Percentiles rank a stretch among this genome's conserved stretches.
These are phyloP conservation scores for Hyphantria cunea DNA, from an alignment of 1,140 invertebrate species.

Conservation along the genomic window DNA sequence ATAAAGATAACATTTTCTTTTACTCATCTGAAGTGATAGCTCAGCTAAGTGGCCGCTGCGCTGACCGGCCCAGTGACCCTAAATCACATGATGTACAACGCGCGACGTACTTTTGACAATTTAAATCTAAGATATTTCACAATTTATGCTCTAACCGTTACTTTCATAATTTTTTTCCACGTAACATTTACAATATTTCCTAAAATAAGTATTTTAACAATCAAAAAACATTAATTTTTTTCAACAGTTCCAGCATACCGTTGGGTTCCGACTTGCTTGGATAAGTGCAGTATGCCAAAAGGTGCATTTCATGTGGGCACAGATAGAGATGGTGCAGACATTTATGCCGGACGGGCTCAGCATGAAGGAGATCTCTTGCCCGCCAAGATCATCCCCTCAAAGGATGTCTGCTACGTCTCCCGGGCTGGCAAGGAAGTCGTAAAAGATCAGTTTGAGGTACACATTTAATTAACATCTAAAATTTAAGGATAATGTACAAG, in stretches of 20 bases:
- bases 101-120: too few relatives aligned
- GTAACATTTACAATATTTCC: too few relatives aligned
- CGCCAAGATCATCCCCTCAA: constrained; percentile 88
- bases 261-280: constrained; percentile 76
- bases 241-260: constrained; percentile 59
- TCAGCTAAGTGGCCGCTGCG: too few relatives aligned
- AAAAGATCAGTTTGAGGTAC: constrained; percentile 86
- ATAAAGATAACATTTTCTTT: too few relatives aligned
- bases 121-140: too few relatives aligned
- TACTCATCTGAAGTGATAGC: too few relatives aligned
- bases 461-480: background rate
- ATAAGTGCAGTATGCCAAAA: constrained; percentile 70
- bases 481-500: too few relatives aligned
- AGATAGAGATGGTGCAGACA: constrained; percentile 86
- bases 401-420: constrained; percentile 85
- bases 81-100: too few relatives aligned
- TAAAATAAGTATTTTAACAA: too few relatives aligned
- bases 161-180: too few relatives aligned
- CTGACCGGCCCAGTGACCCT: too few relatives aligned
- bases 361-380: constrained; percentile 89
- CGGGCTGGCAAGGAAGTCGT: constrained; percentile 84
- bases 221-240: background rate
- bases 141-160: too few relatives aligned
- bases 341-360: constrained; percentile 88
- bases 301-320: constrained; percentile 86